Evolutionary conservation across 1,140 invertebrate species (phyloP).

Genomic region (Cotesia chilonis): DNA sequence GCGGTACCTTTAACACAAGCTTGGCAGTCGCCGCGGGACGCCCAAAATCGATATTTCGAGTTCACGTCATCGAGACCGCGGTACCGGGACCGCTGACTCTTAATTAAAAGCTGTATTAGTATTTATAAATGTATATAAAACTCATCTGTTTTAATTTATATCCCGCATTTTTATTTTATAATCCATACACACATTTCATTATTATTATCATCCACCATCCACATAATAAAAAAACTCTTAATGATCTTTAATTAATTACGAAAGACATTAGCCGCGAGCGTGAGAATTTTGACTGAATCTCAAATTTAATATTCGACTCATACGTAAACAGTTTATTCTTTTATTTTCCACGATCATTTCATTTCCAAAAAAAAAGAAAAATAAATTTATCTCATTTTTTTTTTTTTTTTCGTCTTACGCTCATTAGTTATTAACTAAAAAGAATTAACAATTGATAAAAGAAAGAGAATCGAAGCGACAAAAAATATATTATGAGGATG

Average conservation of each 20-base stretch:
- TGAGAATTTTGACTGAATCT: no score
- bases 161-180: constrained; percentile 11
- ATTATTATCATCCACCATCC: background rate
- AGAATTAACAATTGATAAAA: no score
- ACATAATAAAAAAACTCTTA: no score
- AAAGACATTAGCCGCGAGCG: background rate
- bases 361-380: no score
- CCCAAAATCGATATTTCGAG: constrained; percentile 28
- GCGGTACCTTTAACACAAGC: constrained; percentile 7
- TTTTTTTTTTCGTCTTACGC: no score
- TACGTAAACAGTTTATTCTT: no score
- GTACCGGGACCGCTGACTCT: constrained; percentile 1
- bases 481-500: constrained; percentile 9
- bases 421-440: no score
- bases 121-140: constrained; percentile 6
- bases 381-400: no score
- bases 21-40: constrained; percentile 7
- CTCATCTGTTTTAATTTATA: constrained; percentile 6
- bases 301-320: no score
- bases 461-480: background rate
- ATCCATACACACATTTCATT: background rate
- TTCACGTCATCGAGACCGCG: constrained; percentile 14
- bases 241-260: no score
- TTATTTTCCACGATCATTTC: no score
- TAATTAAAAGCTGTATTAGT: constrained; percentile 19